Evolutionary conservation across 1,140 invertebrate species (phyloP).

Genomic region (Brachionus angularis): DNA sequence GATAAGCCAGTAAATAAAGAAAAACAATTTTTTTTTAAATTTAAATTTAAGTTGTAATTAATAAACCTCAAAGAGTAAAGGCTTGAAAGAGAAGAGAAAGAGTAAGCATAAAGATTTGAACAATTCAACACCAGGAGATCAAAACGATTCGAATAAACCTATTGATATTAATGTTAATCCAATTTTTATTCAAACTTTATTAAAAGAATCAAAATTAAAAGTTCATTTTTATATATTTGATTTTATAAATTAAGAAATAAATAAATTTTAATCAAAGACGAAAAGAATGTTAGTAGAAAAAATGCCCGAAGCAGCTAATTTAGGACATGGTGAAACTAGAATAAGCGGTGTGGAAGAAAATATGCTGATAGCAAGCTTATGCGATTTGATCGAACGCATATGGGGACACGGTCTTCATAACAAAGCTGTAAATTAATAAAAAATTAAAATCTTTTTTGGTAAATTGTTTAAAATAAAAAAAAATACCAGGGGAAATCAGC

Average conservation of each 20-base stretch:
- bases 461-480: neutral
- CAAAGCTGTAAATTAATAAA: constrained; percentile 67
- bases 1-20: constrained; percentile 4
- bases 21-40: neutral
- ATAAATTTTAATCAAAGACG: too few relatives aligned
- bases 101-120: constrained; percentile 6
- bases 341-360: constrained; percentile 82
- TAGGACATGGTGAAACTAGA: constrained; percentile 68
- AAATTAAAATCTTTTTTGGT: constrained; percentile 2
- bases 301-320: constrained; percentile 80
- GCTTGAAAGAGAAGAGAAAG: constrained; percentile 2
- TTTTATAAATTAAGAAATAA: neutral
- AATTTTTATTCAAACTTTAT: constrained; percentile 84
- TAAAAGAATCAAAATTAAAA: constrained; percentile 69
- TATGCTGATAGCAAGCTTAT: constrained; percentile 90
- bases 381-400: constrained; percentile 91
- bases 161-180: constrained; percentile 10
- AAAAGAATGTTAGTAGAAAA: constrained; percentile 96
- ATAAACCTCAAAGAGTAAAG: too few relatives aligned
- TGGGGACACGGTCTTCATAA: constrained; percentile 94
- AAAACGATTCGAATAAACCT: neutral
- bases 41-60: too few relatives aligned
- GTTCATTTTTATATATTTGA: constrained; percentile 44
- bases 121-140: neutral
- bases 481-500: constrained; percentile 45